These are phyloP conservation scores for Heliangelus exortis DNA, from an alignment of 2,797 vertebrate species.

Conservation along the genomic window DNA sequence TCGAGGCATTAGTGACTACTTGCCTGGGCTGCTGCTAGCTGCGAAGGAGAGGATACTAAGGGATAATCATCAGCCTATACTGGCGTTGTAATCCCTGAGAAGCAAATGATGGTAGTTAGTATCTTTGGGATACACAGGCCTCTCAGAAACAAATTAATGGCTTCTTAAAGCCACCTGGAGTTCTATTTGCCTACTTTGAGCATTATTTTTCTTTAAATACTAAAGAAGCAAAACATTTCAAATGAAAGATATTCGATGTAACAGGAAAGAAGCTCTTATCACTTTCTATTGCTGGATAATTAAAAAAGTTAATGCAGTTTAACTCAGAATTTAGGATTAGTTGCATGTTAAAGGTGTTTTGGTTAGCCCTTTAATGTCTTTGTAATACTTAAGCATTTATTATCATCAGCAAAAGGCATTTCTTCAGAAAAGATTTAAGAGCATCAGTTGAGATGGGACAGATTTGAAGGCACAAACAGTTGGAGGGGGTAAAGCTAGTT, in stretches of 20 bases:
- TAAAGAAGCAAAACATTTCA: neutral
- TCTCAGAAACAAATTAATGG: neutral
- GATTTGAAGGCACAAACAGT: neutral
- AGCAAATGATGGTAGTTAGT: neutral
- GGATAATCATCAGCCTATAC: neutral
- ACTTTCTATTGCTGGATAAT: neutral
- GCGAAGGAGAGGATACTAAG: neutral
- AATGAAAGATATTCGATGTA: neutral
- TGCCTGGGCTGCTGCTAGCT: neutral
- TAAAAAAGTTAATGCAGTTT: neutral
- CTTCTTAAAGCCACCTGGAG: neutral
- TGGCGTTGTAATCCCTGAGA: neutral
- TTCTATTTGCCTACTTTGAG: neutral
- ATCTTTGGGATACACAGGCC: neutral
- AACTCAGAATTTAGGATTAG: neutral
- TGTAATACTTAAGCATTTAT: neutral
- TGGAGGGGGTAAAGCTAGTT: neutral
- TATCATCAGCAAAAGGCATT: neutral
- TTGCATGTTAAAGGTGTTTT: neutral
- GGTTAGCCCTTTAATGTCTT: neutral
- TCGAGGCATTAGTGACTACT: neutral
- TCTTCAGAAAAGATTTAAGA: neutral
- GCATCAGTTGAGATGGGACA: rapidly evolving
- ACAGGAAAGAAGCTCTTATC: neutral
- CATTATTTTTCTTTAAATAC: neutral